Conservation (phyloP, 2,888 invertebrate genomes). For the Ichneumoninae sp. region DNA sequence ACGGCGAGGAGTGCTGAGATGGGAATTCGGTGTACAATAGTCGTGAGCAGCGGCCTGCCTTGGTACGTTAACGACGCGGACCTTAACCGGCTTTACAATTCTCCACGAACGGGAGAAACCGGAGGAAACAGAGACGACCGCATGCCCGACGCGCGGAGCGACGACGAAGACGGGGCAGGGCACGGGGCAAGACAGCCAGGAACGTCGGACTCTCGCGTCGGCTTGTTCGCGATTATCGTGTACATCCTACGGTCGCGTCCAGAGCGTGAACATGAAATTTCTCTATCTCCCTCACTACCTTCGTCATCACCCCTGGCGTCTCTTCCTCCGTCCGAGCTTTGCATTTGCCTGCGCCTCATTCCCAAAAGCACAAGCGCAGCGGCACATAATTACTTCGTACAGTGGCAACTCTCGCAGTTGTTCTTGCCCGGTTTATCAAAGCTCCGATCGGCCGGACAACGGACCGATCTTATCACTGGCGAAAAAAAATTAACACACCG, state of each 20-base stretch:
- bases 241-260: conserved; percentile 47
- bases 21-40: conserved; percentile 40
- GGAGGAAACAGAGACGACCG: conserved; percentile 28
- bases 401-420: conserved; percentile 41
- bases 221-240: conserved; percentile 63
- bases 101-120: conserved; percentile 43
- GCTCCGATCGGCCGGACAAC: neutral
- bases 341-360: conserved; percentile 56
- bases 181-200: conserved; percentile 20
- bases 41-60: conserved; percentile 20
- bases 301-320: neutral
- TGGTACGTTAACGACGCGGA: conserved; percentile 55
- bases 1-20: neutral
- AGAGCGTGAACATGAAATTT: conserved; percentile 49
- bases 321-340: conserved; percentile 44
- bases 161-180: conserved; percentile 17
- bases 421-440: neutral
- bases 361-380: conserved; percentile 53
- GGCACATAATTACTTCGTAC: conserved; percentile 49
- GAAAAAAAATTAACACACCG: neutral
- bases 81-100: conserved; percentile 55
- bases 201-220: conserved; percentile 54
- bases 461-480: neutral
- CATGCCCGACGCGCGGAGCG: conserved; percentile 22
- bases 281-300: conserved; percentile 30